Evolutionary conservation across 2,113 vertebrate genomes (phyloP).

Genomic region (Leptocoma aspasia): DNA sequence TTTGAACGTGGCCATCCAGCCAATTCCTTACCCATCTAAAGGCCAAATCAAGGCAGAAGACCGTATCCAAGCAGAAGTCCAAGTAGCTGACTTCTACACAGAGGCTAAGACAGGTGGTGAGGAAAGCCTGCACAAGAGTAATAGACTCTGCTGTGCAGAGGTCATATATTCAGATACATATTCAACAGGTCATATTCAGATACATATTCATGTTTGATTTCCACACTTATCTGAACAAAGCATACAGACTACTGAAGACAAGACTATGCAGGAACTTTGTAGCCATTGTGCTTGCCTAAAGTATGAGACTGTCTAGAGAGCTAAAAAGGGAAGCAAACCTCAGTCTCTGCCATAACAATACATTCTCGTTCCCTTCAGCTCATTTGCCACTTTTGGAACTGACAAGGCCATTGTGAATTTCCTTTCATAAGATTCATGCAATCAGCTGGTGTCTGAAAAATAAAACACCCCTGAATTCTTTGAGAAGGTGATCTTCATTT

Average conservation of each 20-base stretch:
- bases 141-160: background rate
- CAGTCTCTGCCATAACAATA: fast-evolving
- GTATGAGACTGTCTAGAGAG: background rate
- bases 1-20: background rate
- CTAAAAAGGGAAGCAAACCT: background rate
- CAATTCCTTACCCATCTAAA: background rate
- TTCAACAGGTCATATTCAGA: background rate
- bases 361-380: fast-evolving
- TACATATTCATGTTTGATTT: background rate
- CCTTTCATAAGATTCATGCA: background rate
- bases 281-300: background rate
- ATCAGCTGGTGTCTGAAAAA: background rate
- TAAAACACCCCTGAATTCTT: background rate
- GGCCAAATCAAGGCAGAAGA: background rate
- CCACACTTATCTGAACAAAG: background rate
- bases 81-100: background rate
- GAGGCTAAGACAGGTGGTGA: background rate
- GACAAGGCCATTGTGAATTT: background rate
- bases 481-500: background rate
- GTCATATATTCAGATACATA: too few relatives aligned
- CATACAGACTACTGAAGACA: background rate
- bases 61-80: background rate
- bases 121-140: background rate
- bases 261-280: background rate
- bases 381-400: background rate